Conservation (phyloP, 2,797 vertebrate species). For the Clarias platycephalus region DNA sequence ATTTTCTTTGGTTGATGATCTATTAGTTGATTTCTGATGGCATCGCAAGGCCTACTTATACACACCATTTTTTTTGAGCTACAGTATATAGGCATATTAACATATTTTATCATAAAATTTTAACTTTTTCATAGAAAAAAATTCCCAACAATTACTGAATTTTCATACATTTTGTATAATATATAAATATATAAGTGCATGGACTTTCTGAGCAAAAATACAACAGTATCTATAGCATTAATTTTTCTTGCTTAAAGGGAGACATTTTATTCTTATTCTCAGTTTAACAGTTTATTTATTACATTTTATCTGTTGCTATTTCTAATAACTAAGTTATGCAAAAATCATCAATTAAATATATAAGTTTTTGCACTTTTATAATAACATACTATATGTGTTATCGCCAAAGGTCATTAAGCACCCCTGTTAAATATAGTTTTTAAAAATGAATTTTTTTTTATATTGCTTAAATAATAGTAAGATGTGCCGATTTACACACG, state of each 20-base stretch:
- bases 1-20: neutral
- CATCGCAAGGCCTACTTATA: too few species aligned
- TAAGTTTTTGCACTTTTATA: neutral
- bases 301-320: neutral
- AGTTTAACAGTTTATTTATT: neutral
- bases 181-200: neutral
- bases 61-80: neutral
- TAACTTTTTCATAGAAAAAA: neutral
- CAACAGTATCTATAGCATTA: neutral
- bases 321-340: neutral
- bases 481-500: neutral
- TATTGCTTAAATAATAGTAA: neutral
- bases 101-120: neutral
- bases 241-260: neutral
- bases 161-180: neutral
- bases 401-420: neutral
- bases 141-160: neutral
- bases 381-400: neutral
- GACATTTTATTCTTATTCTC: neutral
- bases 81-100: too few species aligned
- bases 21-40: neutral
- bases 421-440: neutral
- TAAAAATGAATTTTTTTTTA: neutral
- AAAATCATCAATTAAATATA: neutral
- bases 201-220: neutral